Percentiles rank a stretch among this genome's conserved stretches.
Evolutionary conservation across 2,888 invertebrate species (phyloP).

Genomic region (Metellina segmentata): DNA sequence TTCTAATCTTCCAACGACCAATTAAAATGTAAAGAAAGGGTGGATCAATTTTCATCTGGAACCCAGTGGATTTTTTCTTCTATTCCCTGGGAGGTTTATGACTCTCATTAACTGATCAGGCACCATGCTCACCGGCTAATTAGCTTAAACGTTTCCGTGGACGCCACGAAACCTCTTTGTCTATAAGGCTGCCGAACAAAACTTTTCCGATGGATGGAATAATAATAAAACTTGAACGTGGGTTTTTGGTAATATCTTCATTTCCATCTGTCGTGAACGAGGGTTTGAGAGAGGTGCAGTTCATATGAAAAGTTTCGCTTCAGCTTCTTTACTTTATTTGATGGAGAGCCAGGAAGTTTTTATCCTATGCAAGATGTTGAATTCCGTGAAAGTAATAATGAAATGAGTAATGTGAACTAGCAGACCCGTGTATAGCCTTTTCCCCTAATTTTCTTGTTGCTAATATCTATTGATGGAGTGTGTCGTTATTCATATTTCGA

Average conservation of each 20-base stretch:
- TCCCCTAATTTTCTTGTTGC: no score
- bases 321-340: neutral
- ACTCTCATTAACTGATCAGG: conserved; percentile 8
- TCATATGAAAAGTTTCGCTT: neutral
- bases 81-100: conserved; percentile 11
- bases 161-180: neutral
- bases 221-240: no score
- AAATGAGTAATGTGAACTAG: no score
- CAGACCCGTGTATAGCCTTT: no score
- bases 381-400: no score
- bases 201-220: no score
- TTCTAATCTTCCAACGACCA: neutral
- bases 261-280: conserved; percentile 4
- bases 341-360: no score
- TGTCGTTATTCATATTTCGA: no score
- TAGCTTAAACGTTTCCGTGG: conserved; percentile 12
- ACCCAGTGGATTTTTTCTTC: neutral
- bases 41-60: neutral
- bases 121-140: conserved; percentile 1
- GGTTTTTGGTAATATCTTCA: neutral
- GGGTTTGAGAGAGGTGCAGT: neutral
- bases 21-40: conserved; percentile 7
- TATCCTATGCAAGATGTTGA: no score
- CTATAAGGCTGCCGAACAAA: neutral
- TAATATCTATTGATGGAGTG: no score